Conservation (phyloP, 2,888 invertebrate species). For the Caenorhabditis sp. region DNA sequence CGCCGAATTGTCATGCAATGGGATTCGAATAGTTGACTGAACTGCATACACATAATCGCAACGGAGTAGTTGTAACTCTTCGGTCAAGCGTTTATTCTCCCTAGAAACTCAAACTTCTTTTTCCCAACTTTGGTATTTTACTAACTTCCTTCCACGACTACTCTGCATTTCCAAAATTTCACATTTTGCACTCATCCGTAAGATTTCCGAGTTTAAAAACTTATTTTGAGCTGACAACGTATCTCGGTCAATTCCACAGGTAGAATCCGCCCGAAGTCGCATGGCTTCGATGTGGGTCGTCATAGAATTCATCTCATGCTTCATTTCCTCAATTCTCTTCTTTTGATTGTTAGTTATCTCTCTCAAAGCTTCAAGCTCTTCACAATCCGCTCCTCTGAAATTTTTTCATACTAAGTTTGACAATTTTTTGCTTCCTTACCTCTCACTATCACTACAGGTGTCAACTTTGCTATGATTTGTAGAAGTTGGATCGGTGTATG, state of each 20-base stretch:
- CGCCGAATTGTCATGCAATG: slow-evolving; percentile 84
- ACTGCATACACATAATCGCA: slow-evolving; percentile 77
- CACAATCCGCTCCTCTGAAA: slow-evolving; percentile 49
- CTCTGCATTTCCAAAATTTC: slow-evolving; percentile 47
- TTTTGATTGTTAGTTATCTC: slow-evolving; percentile 79
- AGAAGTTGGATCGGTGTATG: slow-evolving; percentile 52
- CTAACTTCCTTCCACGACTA: slow-evolving; percentile 39
- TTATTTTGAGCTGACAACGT: slow-evolving; percentile 83
- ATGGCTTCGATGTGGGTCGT: slow-evolving; percentile 68
- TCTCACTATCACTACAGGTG: slow-evolving; percentile 56
- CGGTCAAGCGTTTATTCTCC: slow-evolving; percentile 47
- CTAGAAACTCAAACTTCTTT: slow-evolving; percentile 7
- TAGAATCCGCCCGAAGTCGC: slow-evolving; percentile 54
- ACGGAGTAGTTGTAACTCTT: slow-evolving; percentile 67
- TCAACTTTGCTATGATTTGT: slow-evolving; percentile 63
- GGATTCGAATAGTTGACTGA: slow-evolving; percentile 85
- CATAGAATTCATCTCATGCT: slow-evolving; percentile 69
- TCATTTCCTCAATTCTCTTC: slow-evolving; percentile 69
- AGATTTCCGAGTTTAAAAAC: slow-evolving; percentile 85
- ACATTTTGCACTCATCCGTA: slow-evolving; percentile 83
- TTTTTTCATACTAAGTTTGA: too few species aligned
- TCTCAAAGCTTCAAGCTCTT: slow-evolving; percentile 74
- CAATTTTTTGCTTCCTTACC: too few species aligned
- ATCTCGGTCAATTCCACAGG: slow-evolving; percentile 46
- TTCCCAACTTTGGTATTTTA: too few species aligned